Conservation (phyloP, 2,797 vertebrate species). For the Sebastes hubbsi region DNA sequence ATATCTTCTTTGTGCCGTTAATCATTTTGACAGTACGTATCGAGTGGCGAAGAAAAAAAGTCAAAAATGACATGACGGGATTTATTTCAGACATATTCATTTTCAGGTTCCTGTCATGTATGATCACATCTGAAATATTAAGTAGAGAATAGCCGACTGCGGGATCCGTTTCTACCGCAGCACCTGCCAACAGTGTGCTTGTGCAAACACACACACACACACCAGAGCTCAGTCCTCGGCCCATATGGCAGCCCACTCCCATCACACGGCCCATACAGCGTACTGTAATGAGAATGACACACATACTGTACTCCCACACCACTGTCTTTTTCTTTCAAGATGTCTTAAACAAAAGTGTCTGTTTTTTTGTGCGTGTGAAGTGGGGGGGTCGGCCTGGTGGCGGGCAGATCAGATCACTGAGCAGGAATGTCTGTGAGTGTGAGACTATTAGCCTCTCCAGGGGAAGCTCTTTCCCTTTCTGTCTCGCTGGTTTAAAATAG, state of each 20-base stretch:
- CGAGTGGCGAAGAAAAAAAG: conserved; percentile 37
- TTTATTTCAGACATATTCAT: conserved; percentile 48
- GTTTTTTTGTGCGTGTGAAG: conserved; percentile 22
- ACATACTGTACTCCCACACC: background rate
- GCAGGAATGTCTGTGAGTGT: conserved; percentile 61
- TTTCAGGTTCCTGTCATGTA: conserved; percentile 53
- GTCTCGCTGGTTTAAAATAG: conserved; percentile 57
- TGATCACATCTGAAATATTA: conserved; percentile 52
- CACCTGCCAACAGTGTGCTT: conserved; percentile 47
- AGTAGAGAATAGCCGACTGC: conserved; percentile 9
- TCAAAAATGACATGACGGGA: conserved; percentile 17
- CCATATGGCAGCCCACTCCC: conserved; percentile 38
- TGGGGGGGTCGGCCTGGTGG: conserved; percentile 22
- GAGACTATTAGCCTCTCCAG: conserved; percentile 43
- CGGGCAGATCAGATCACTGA: conserved; percentile 51
- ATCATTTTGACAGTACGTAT: conserved; percentile 59
- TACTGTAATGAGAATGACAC: conserved; percentile 47
- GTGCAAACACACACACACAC: conserved; percentile 6
- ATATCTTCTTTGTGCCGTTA: conserved; percentile 2
- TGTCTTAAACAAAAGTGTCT: conserved; percentile 52
- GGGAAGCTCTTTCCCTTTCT: conserved; percentile 47
- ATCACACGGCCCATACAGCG: conserved; percentile 27
- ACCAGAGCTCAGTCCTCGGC: conserved; percentile 10
- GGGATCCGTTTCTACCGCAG: conserved; percentile 27
- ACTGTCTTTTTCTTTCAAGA: conserved; percentile 49